A percentile compares a stretch with the other conserved stretches of the same genome.
These are phyloP conservation scores for Ptilorrhoa leucosticta DNA, from an alignment of 2,113 vertebrate species.

Conservation along the genomic window DNA sequence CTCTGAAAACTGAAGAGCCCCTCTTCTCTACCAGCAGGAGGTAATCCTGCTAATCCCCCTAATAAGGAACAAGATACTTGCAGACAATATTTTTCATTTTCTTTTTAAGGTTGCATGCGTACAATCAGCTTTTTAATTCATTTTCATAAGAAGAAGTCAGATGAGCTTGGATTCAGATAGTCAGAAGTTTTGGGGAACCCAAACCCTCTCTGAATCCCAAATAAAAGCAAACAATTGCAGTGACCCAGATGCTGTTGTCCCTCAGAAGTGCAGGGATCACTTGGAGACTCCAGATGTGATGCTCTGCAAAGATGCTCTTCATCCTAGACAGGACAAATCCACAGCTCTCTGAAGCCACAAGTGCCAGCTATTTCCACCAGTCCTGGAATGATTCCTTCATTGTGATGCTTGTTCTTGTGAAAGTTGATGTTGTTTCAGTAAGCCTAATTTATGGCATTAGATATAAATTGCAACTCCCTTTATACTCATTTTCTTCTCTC, in stretches of 20 bases:
- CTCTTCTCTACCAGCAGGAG: background rate
- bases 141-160: background rate
- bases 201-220: background rate
- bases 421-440: background rate
- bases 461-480: background rate
- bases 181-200: background rate
- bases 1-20: background rate
- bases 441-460: background rate
- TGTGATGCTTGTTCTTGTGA: background rate
- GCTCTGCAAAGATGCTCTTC: background rate
- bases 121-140: background rate
- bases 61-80: background rate
- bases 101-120: background rate
- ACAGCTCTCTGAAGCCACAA: background rate
- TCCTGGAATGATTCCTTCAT: background rate
- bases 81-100: background rate
- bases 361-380: background rate
- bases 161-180: background rate
- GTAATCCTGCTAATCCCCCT: too few species aligned
- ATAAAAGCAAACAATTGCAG: background rate
- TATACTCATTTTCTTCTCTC: background rate
- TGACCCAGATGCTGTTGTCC: background rate
- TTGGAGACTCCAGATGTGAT: background rate
- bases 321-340: background rate
- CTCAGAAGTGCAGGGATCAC: background rate